Percentiles rank a stretch among this genome's conserved stretches.
Conservation (phyloP, 2,797 vertebrate species). For the Ctenochaetus hawaiiensis region DNA sequence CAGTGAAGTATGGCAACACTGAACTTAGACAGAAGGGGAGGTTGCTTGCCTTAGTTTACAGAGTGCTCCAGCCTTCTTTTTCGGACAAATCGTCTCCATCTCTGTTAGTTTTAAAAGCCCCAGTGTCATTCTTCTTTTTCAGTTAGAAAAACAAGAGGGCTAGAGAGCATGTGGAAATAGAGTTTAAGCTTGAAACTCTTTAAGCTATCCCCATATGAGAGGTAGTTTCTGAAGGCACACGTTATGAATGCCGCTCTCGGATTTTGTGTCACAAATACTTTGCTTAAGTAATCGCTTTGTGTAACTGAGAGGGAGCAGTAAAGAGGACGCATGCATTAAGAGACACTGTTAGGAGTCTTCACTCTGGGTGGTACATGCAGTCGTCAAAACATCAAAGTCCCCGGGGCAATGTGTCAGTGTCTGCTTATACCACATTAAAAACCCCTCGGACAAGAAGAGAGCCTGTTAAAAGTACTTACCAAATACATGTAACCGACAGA, state of each 20-base stretch:
- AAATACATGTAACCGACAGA: conserved; percentile 19
- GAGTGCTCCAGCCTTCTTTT: conserved; percentile 42
- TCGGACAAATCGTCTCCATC: conserved; percentile 47
- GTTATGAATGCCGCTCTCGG: conserved; percentile 67
- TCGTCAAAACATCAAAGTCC: conserved; percentile 32
- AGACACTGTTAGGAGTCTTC: conserved; percentile 27
- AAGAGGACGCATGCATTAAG: conserved; percentile 29
- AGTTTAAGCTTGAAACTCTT: conserved; percentile 53
- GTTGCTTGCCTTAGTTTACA: conserved; percentile 54
- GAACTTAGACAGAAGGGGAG: conserved; percentile 39
- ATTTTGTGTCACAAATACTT: conserved; percentile 59
- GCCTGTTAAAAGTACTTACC: conserved; percentile 21
- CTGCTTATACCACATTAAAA: conserved; percentile 2
- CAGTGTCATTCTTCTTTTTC: conserved; percentile 58
- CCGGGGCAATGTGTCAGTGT: conserved; percentile 16
- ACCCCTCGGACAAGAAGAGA: background rate
- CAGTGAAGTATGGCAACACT: conserved; percentile 52
- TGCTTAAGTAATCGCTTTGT: conserved; percentile 57
- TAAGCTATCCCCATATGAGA: conserved; percentile 47
- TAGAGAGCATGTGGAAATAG: conserved; percentile 58
- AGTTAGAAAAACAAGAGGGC: conserved; percentile 39
- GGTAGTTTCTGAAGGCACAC: conserved; percentile 55
- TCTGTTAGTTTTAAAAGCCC: conserved; percentile 60
- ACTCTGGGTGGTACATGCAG: conserved; percentile 15
- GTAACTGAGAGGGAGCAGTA: conserved; percentile 37